Percentiles rank a stretch among this genome's conserved stretches.
Conservation (phyloP, 2,113 vertebrate species). For the Trochalopteron elliotii region DNA sequence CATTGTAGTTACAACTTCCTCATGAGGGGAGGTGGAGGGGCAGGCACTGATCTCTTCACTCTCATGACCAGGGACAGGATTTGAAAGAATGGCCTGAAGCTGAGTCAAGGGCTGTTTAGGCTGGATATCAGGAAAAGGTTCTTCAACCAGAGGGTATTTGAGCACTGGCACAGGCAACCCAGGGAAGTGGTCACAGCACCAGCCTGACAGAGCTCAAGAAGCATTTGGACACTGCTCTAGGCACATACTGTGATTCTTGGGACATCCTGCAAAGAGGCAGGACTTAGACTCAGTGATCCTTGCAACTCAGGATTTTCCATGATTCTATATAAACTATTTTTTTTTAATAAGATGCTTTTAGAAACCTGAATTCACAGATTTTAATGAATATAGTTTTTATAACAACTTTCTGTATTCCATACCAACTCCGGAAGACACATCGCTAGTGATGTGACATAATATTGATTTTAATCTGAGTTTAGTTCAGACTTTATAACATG, state of each 20-base stretch:
- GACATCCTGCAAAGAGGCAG: rapidly evolving
- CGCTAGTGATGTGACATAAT: neutral
- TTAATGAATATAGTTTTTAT: neutral
- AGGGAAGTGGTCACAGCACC: neutral
- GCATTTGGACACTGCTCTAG: rapidly evolving
- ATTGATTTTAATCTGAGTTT: slow-evolving; percentile 36
- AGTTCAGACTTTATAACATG: neutral
- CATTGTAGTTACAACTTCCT: neutral
- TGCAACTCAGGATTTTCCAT: neutral
- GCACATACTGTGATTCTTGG: too few species aligned
- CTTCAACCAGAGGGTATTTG: rapidly evolving
- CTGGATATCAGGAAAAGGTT: neutral
- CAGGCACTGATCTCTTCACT: neutral
- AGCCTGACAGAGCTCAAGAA: neutral
- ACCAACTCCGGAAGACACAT: neutral
- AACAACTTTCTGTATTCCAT: neutral
- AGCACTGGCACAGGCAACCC: neutral
- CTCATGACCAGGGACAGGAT: neutral
- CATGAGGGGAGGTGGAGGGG: neutral
- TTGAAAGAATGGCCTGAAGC: neutral
- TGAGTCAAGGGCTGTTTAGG: neutral
- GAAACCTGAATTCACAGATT: neutral
- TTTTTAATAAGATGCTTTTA: neutral
- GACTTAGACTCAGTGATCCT: neutral
- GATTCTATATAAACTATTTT: neutral